Base-by-base conservation (phyloP, 1,140 invertebrate genomes). In the Drosophila murphyi region DNA sequence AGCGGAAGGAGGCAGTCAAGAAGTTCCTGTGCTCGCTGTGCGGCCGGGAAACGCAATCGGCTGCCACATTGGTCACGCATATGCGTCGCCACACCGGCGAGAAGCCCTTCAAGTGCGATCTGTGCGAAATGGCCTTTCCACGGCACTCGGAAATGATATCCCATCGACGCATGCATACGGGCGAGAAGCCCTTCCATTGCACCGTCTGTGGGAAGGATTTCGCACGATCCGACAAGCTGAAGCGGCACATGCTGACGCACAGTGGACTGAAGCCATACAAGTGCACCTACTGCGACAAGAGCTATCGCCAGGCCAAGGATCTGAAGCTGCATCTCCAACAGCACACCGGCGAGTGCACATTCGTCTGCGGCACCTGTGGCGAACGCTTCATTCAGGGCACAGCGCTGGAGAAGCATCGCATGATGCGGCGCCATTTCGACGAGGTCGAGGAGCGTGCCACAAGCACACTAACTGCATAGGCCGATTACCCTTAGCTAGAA, bases 21-120 rank as follows among this genome's bases (percentile, higher is more conserved):
- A 77, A 74, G 50, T 89, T 91, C 55, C 82, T 94, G 2, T 95
- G 94, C 63, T 91, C 94, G 8, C 93, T 94, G 72, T 95, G 94
- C 80, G 94, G 94, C 4, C 91, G 93, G 3, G 93, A 93, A 34
- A 94, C 94, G 57, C 92, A 93, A n/a, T 94, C 94, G 41, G 94
- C 94, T 0, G 94, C 94, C 0, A 94, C 94, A 37, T 82, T 94
- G 10, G 93, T 94, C 5, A 94, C 94, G 0, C 95, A 95, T 55
- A 94, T 95, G 93, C 92, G 94, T 0, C 83, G 94, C 0, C 85
- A 89, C 67, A 89, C 85, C 0, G 85, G 85, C 8, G 85, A 89
- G 12, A 89, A 90, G 51, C 85, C 85, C n/a, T 89, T 89, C 47
- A 89, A 89, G 48, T 89, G 85, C 10, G 85, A 89, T 85, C 65